Percentiles rank a stretch among this genome's conserved stretches.
Conservation (phyloP, 2,797 vertebrate species). For the Eulemur mongoz region DNA sequence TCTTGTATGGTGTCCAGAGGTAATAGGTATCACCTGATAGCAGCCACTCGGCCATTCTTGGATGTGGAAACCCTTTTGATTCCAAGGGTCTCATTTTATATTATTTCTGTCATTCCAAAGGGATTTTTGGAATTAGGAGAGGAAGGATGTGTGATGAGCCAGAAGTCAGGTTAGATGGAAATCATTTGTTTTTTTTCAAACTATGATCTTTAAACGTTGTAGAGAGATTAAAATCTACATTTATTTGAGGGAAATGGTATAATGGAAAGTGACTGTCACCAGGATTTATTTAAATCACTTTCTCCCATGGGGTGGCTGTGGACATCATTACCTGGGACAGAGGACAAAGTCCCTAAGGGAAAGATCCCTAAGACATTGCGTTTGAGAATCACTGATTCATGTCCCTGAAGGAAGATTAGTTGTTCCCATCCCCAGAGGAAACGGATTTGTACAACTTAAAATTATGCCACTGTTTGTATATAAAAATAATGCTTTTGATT, state of each 20-base stretch:
- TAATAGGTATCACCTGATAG: not conserved
- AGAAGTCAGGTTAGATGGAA: not conserved
- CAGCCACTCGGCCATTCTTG: not conserved
- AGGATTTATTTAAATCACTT: not conserved
- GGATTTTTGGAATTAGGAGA: not conserved
- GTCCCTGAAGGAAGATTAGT: not conserved
- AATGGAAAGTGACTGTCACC: not conserved
- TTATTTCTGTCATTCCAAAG: not conserved
- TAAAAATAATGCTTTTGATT: not conserved
- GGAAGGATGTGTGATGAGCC: not conserved
- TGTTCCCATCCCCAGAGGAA: not conserved
- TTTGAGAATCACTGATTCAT: not conserved
- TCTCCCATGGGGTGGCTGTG: accelerated
- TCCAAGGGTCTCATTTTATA: not conserved
- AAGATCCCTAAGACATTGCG: not conserved
- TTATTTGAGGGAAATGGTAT: not conserved
- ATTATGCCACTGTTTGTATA: not conserved
- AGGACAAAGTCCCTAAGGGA: not conserved
- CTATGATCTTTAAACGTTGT: not conserved
- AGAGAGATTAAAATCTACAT: not conserved
- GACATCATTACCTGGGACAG: too few species aligned
- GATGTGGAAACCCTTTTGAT: not conserved
- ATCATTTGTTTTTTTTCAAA: not conserved
- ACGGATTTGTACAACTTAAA: not conserved
- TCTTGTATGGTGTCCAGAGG: not conserved